Percentiles rank a stretch among this genome's conserved stretches.
Evolutionary conservation across 2,797 vertebrate genomes (phyloP).

Genomic region (Silurus aristotelis): DNA sequence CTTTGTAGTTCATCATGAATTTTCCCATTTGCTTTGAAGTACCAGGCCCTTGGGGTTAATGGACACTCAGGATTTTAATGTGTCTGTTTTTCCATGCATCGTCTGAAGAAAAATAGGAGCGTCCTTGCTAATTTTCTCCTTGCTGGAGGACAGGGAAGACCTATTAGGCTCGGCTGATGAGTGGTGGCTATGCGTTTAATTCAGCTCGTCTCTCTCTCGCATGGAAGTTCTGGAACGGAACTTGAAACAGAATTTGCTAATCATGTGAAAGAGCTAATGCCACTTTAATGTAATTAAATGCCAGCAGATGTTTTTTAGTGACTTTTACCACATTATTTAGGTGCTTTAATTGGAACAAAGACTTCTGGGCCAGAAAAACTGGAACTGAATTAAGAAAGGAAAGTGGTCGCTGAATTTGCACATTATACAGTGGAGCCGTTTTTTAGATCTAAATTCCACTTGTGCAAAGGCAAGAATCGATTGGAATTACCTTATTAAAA

Average conservation of each 20-base stretch:
- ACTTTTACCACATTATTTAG: conserved; percentile 15
- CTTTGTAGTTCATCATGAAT: conserved; percentile 35
- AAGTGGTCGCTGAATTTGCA: background rate
- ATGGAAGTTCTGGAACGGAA: conserved; percentile 33
- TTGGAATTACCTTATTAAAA: conserved; percentile 41
- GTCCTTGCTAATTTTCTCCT: conserved; percentile 30
- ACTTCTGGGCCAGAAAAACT: background rate
- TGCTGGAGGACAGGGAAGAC: conserved; percentile 28
- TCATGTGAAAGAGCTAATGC: conserved; percentile 44
- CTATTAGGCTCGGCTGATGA: conserved; percentile 23
- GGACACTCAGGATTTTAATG: conserved; percentile 34
- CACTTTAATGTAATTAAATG: conserved; percentile 47
- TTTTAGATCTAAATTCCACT: conserved; percentile 10
- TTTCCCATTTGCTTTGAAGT: conserved; percentile 43
- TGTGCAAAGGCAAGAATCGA: background rate
- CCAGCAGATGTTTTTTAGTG: conserved; percentile 35
- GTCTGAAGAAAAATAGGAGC: conserved; percentile 26
- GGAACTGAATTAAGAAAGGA: background rate
- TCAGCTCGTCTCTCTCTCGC: background rate
- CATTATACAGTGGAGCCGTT: background rate
- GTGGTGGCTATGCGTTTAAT: conserved; percentile 48
- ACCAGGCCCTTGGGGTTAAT: conserved; percentile 17
- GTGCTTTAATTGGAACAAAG: conserved; percentile 19
- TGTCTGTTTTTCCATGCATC: conserved; percentile 31
- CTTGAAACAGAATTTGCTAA: conserved; percentile 31